These are phyloP conservation scores for Melinopterus prodromus DNA, from an alignment of 2,888 invertebrate genomes.

Conservation along the genomic window DNA sequence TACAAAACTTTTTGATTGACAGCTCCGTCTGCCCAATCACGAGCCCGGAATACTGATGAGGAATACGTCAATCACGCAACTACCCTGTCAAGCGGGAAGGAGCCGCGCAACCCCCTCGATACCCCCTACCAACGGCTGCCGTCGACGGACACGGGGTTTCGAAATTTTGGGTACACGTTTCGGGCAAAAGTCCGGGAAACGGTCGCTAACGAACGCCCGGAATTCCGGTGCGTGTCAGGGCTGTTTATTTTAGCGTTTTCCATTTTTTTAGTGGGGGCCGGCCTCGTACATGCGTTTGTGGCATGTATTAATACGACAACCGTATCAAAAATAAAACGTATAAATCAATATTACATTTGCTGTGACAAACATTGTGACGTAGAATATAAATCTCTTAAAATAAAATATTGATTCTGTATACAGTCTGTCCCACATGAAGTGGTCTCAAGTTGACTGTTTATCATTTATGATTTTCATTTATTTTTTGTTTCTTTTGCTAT, in stretches of 20 bases:
- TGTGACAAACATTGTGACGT: too few relatives aligned
- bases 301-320: neutral
- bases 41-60: constrained; percentile 79
- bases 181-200: neutral
- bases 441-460: too few relatives aligned
- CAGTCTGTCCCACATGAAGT: too few relatives aligned
- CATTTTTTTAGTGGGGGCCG: neutral
- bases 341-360: too few relatives aligned
- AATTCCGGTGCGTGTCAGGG: neutral
- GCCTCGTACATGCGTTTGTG: neutral
- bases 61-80: constrained; percentile 74
- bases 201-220: neutral
- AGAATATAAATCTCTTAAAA: too few relatives aligned
- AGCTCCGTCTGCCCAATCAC: constrained; percentile 82
- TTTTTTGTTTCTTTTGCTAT: too few relatives aligned
- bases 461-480: too few relatives aligned
- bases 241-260: neutral
- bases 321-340: neutral
- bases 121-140: neutral
- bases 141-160: neutral
- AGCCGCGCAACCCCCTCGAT: neutral
- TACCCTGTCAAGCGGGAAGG: constrained; percentile 32
- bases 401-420: too few relatives aligned
- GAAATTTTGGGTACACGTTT: neutral
- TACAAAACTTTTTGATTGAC: constrained; percentile 76